Base-by-base conservation (phyloP, 2,797 vertebrate species). In the Acestrorhynchus altus region DNA sequence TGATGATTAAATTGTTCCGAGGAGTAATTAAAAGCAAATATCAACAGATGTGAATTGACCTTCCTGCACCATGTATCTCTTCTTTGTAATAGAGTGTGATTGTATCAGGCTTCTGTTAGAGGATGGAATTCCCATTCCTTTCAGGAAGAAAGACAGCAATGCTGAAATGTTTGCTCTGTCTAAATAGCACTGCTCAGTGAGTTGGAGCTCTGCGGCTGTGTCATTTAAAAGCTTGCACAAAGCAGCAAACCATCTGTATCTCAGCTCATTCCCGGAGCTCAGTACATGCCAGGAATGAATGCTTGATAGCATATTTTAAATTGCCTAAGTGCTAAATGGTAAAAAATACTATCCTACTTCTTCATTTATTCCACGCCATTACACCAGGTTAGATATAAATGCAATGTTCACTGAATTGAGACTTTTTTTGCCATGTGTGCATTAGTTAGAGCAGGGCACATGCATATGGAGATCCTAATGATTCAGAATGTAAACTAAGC, bases 221-320 rank as follows among this genome's bases (percentile, higher is more conserved):
- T 18, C n/a, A 42, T 61, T 81, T 72, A 57, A 77, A 63, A 60
- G 61, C 77, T 81, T 77, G 79, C 69, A 81, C 72, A 77, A 76
- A 69, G 65, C 46, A 35, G 26, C 24, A 31, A 68, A 68, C 65
- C 26, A 31, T 68, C 54, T 76, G 74, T 15, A 68, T 49, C 20
- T 24, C 28, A 42, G 44, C 65, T 51, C 28, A 49, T 24, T 49
- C 51, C 66, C 59, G 22, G 39, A 65, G 56, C 72, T 57, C 18
- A 57, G 31, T 46, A 31, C 46, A 49, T 39, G 63, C 70, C 75
- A 69, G 49, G 74, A 77, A 64, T 40, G 42, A 74, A 64, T 4
- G 20, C 22, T 42, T 64, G 56, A 20, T 46, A 68, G 64, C 47
- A 57, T 51, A 20, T 51, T 47, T 69, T 52, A 69, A 52, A 69